Evolutionary conservation across 2,797 vertebrate genomes (phyloP).

Genomic region (Pseudomugil gertrudae): DNA sequence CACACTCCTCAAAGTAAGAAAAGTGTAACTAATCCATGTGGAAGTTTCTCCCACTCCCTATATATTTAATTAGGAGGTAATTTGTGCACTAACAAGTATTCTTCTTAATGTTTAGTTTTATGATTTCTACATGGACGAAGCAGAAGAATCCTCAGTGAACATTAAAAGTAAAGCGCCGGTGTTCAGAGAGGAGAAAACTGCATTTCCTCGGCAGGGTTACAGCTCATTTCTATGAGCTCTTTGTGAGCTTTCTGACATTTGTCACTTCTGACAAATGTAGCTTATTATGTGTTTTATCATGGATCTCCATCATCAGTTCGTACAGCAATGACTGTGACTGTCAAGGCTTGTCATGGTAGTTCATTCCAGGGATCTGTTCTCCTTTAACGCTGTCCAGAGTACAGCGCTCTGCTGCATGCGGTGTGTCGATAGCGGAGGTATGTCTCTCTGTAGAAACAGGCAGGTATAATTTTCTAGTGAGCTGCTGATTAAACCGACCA

Average conservation of each 20-base stretch:
- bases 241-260: slow-evolving; percentile 31
- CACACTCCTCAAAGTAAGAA: not conserved
- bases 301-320: slow-evolving; percentile 46
- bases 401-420: slow-evolving; percentile 10
- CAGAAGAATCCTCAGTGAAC: slow-evolving; percentile 12
- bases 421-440: slow-evolving; percentile 37
- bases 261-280: slow-evolving; percentile 52
- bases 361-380: slow-evolving; percentile 50
- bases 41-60: slow-evolving; percentile 28
- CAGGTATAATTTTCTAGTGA: slow-evolving; percentile 64
- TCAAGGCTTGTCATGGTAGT: slow-evolving; percentile 38
- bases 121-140: not conserved
- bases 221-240: slow-evolving; percentile 24
- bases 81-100: slow-evolving; percentile 14
- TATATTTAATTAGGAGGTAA: slow-evolving; percentile 35
- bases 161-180: slow-evolving; percentile 13
- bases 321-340: slow-evolving; percentile 46
- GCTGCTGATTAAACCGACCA: slow-evolving; percentile 69
- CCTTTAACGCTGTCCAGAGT: slow-evolving; percentile 60
- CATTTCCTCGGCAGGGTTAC: slow-evolving; percentile 38
- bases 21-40: not conserved
- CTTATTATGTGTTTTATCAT: slow-evolving; percentile 54
- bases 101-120: not conserved
- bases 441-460: slow-evolving; percentile 50
- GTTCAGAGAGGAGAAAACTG: slow-evolving; percentile 31